Base-by-base conservation (phyloP, 2,113 vertebrate species). In the Murina feae region DNA sequence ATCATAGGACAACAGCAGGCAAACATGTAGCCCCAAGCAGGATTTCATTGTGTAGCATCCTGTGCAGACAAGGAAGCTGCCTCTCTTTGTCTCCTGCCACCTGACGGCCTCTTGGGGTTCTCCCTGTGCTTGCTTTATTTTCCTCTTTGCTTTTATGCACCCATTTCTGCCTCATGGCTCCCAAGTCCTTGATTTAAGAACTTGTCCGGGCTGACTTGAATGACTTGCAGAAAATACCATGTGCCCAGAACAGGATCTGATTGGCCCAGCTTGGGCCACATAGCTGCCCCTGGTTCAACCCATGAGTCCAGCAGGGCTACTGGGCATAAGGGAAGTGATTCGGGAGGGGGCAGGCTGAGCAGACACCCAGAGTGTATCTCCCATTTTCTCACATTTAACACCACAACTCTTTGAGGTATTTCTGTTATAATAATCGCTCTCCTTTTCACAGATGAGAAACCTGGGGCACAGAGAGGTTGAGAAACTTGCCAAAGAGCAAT, bases 1-100 rank as follows among this genome's bases (percentile, higher is more conserved):
- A 18, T 68, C 78, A 0, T 0, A 16, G 37, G 42, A 30, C 12
- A 14, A n/a, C 1, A 0, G 2, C 1, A 9, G 25, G 49, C 16
- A 39, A 63, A n/a, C 39, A 0, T 1, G 11, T 37, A 32, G 14
- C 42, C 44, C 7, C n/a, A 37, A 37, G 35, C 12, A 37, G 76
- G 76, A 39, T n/a, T 14, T 17, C n/a, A 25, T 20, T 49, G 8
- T 23, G 3, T 35, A 9, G 21, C 3, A 30, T 20, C 32, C 12
- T 12, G 5, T 69, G 58, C 25, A 69, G 44, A 47, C 32, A 35
- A 23, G 49, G 53, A 89, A 37, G 18, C 44, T 4, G 9, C 20
- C 30, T 55, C 49, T 37, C 32, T 7, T 11, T 37, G 53, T 49
- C n/a, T 55, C 44, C 14, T 35, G 28, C 28, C 49, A 16, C 28